Percentiles rank a stretch among this genome's conserved stretches.
phyloP scores from a whole-genome alignment of 2,888 invertebrate genomes.

The Noctua pronuba region DNA sequence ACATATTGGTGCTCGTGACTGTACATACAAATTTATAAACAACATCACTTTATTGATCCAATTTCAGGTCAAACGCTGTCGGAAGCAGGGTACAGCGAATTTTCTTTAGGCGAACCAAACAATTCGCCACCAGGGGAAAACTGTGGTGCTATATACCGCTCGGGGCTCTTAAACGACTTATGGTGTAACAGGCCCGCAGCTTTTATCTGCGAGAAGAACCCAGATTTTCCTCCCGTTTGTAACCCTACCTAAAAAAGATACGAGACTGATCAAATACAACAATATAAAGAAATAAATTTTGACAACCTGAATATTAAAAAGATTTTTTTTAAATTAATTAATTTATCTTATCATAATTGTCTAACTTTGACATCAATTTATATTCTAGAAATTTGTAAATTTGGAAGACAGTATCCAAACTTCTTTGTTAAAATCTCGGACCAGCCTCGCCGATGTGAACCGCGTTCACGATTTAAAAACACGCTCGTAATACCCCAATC shows the following conservation, averaged over 20 bases:
- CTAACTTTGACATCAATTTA: no score
- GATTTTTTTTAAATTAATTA: no score
- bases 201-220: slow-evolving; percentile 58
- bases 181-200: slow-evolving; percentile 61
- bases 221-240: slow-evolving; percentile 21
- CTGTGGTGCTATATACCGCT: slow-evolving; percentile 72
- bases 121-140: slow-evolving; percentile 69
- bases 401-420: no score
- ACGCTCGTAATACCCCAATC: no score
- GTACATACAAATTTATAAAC: not conserved
- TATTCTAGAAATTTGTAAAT: no score
- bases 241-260: not conserved
- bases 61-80: slow-evolving; percentile 71
- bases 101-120: slow-evolving; percentile 70
- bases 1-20: no score
- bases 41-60: not conserved
- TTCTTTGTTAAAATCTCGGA: no score
- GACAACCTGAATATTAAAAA: not conserved
- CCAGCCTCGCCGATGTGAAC: no score
- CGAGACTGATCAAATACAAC: no score
- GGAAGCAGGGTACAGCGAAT: slow-evolving; percentile 74
- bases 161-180: slow-evolving; percentile 69
- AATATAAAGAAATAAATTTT: no score
- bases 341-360: no score
- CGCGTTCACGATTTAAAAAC: no score